Evolutionary conservation across 2,797 vertebrate genomes (phyloP), one percentile per base, ranked within the genome.

Genomic region (Acrossocheilus fasciatus): DNA sequence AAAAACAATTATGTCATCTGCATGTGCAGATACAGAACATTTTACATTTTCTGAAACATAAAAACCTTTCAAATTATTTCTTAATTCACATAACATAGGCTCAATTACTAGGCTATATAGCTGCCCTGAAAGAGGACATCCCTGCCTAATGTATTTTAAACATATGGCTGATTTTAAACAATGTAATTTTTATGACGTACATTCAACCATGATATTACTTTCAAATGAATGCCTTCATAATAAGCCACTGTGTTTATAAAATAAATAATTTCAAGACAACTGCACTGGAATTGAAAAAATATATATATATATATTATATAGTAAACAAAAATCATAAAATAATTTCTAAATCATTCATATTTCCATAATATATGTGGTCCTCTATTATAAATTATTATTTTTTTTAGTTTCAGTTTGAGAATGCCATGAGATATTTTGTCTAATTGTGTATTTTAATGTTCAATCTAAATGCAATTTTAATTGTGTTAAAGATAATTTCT

Each of bases 381-480:
- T 86, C 86, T 88, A 81, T 88, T 62, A 78, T 85, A 89, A 91
- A 86, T 87, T 54, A 15, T 64, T 26, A 26, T 26, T 26, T 30
- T 10, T 30, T 66, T 64, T 9, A 45, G 18, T 47, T 50, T 81
- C 26, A 34, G 15, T 64, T 50, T 23, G 3, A 47, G n/a, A 80
- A 64, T 80, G 62, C 43, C 62, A 81, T 43, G 30, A 68, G 26
- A 92, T 88, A 36, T 88, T 92, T 90, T 89, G 77, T 91, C 91
- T 90, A 93, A 94, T 91, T 90, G 93, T 92, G 93, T 91, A 89
- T 87, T 89, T 90, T 92, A 93, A 92, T 90, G 86, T 90, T 89
- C 87, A 87, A 92, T 96, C 93, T 94, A 94, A 93, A 96, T 94
- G 93, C 92, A 91, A 88, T 92, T 95, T 94, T 95, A 95, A 95